A percentile compares a stretch with the other conserved stretches of the same genome.
These are phyloP conservation scores for Bombus superbus DNA, from an alignment of 1,140 invertebrate genomes.

Conservation along the genomic window DNA sequence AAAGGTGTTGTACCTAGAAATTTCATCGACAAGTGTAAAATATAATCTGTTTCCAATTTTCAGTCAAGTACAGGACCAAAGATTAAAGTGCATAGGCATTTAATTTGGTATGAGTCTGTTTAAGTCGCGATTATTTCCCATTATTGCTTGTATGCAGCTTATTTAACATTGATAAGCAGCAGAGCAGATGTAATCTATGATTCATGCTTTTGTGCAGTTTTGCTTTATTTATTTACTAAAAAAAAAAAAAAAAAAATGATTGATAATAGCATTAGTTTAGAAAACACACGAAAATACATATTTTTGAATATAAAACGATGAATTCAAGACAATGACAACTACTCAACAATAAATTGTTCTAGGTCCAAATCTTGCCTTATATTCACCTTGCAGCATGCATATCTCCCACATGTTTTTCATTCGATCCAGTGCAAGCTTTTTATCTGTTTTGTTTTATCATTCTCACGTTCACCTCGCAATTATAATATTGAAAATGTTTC, in stretches of 20 bases:
- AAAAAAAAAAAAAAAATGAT: too few relatives aligned
- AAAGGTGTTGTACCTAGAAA: slow-evolving; percentile 48
- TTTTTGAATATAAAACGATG: neutral
- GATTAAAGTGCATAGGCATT: slow-evolving; percentile 45
- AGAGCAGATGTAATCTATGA: neutral
- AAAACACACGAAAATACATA: neutral
- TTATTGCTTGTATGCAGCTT: slow-evolving; percentile 35
- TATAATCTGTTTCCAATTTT: slow-evolving; percentile 58
- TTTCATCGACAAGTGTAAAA: slow-evolving; percentile 3
- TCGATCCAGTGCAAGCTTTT: neutral
- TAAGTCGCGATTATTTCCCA: slow-evolving; percentile 4
- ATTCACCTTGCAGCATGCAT: slow-evolving; percentile 11
- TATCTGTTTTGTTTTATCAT: slow-evolving; percentile 27
- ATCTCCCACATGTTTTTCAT: neutral
- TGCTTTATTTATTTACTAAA: slow-evolving; percentile 7
- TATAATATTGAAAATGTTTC: neutral
- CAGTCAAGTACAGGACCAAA: slow-evolving; percentile 58
- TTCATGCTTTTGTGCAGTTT: slow-evolving; percentile 13
- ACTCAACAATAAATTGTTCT: slow-evolving; percentile 12
- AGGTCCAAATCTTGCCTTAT: slow-evolving; percentile 9
- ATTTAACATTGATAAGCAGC: slow-evolving; percentile 28
- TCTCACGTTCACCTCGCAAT: neutral
- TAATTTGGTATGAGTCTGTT: slow-evolving; percentile 43
- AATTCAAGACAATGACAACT: neutral
- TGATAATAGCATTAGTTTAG: slow-evolving; percentile 24